Percentiles rank a stretch among this genome's conserved stretches.
Evolutionary conservation across 2,888 invertebrate genomes (phyloP).

Genomic region (Idaea biselata): DNA sequence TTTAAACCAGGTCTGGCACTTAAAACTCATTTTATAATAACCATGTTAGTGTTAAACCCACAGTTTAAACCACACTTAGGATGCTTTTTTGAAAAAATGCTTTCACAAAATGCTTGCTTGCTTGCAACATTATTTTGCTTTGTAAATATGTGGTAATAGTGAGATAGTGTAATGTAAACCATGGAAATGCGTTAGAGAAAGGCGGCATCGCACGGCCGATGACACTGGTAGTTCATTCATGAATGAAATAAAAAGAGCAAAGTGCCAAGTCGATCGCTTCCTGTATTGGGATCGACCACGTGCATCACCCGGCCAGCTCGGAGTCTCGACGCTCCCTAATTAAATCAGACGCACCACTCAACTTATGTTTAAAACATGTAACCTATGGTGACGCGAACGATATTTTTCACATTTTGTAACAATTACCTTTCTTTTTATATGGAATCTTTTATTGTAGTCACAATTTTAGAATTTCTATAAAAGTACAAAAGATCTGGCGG

Average conservation of each 20-base stretch:
- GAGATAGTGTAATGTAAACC: conserved; percentile 11
- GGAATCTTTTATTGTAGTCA: not conserved
- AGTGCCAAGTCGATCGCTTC: conserved; percentile 53
- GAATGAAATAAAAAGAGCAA: conserved; percentile 56
- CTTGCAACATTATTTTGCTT: not conserved
- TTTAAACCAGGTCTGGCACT: no score
- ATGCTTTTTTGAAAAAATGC: no score
- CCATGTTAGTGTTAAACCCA: no score
- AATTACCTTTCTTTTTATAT: not conserved
- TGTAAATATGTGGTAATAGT: conserved; percentile 3
- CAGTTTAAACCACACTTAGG: no score
- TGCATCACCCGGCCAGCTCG: conserved; percentile 26
- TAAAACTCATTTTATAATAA: no score
- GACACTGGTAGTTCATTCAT: conserved; percentile 50
- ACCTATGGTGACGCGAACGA: conserved; percentile 4
- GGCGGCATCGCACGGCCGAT: conserved; percentile 41
- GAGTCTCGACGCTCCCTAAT: conserved; percentile 40
- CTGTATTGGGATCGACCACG: conserved; percentile 52
- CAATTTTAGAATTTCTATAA: not conserved
- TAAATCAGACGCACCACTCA: conserved; percentile 40
- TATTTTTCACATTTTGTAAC: not conserved
- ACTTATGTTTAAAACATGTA: conserved; percentile 32
- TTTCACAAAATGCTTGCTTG: no score
- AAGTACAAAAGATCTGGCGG: not conserved
- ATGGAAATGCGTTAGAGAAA: conserved; percentile 28